Percentiles rank a stretch among this genome's conserved stretches.
phyloP scores from a whole-genome alignment of 2,113 vertebrate genomes.

The Herpetotheres cachinnans region DNA sequence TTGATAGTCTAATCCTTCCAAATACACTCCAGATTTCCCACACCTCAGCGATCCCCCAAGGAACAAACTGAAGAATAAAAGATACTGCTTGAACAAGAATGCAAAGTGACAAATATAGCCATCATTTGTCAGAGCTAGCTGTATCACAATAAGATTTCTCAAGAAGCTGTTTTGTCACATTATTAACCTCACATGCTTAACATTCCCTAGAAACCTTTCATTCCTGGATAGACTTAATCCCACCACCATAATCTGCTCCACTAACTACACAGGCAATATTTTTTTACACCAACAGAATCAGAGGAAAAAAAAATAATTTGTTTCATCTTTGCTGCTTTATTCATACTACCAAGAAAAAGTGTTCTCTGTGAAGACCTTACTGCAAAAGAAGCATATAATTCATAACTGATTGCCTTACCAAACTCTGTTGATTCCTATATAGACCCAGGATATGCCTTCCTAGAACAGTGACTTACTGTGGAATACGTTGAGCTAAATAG shows the following conservation, averaged over 20 bases:
- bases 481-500: not conserved
- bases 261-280: not conserved
- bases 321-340: not conserved
- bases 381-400: not conserved
- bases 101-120: not conserved
- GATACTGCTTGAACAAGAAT: not conserved
- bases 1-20: conserved; percentile 15
- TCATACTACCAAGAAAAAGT: not conserved
- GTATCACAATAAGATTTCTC: not conserved
- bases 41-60: not conserved
- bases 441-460: not conserved
- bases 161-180: not conserved
- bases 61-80: not conserved
- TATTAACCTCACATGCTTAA: not conserved
- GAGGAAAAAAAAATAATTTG: not conserved
- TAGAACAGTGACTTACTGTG: not conserved
- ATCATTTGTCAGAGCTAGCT: not conserved
- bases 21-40: not conserved
- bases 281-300: not conserved
- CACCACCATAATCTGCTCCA: not conserved
- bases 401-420: not conserved
- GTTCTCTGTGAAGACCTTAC: not conserved
- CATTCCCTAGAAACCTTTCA: not conserved
- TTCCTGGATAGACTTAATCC: not conserved
- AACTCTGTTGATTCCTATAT: not conserved